Base-by-base conservation (phyloP, 2,888 invertebrate genomes). In the Euzetes globulus region DNA sequence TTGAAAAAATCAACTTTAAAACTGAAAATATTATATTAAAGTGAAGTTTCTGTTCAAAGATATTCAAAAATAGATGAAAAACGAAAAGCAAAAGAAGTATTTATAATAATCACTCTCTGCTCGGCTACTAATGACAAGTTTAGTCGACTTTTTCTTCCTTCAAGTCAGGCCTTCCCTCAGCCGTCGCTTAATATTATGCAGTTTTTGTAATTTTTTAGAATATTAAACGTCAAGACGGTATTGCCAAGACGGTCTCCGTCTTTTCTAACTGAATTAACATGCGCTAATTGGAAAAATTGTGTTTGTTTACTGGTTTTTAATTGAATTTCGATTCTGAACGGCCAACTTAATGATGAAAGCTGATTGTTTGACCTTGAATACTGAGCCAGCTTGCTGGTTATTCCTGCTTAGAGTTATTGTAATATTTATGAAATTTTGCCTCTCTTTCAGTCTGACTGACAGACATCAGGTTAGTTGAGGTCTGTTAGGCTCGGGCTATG, bases 61-160 rank as follows among this genome's bases (percentile, higher is more conserved):
- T 22, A 52, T 25, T 41, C 41, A 41, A 41, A 41, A 41, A 41
- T 41, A 41, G 41, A 41, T 41, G 41, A 50, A 50, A n/a, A 50
- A 19, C 19, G 4, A 17, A 13, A 47, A 19, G 52, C 52, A 52
- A 19, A 52, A 17, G 3, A 52, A 19, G 52, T 33, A 63, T 63
- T 63, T 63, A 63, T 63, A 63, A 63, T 63, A n/a, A 63, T 63
- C 17, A 63, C 1, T 63, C 37, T 63, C 7, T 63, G 37, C 63
- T 63, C 25, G 55, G 63, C 33, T 63, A 63, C 63, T 63, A 63
- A 63, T 63, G n/a, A 63, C 33, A 63, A 63, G 33, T 33, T 37
- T 63, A 63, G 33, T 33, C 63, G 17, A 27, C 27, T 19, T 17
- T n/a, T n/a, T 63, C 17, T 27, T 33, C n/a, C 27, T 9, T n/a